These are phyloP conservation scores for Sebastes schlegelii DNA, from an alignment of 2,113 vertebrate genomes.

Conservation along the genomic window DNA sequence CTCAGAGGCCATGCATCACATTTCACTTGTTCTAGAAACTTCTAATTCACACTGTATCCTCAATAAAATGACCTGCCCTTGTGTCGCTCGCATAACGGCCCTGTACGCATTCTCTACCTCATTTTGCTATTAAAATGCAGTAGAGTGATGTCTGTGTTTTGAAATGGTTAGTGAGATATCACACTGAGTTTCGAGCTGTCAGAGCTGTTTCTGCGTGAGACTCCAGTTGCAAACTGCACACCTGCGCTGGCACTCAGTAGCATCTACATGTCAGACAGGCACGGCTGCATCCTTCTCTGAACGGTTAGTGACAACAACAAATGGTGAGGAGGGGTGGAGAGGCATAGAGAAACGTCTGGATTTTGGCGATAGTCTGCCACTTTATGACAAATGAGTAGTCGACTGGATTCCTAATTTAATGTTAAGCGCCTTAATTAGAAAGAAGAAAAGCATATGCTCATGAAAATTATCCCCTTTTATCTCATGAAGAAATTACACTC, in stretches of 20 bases:
- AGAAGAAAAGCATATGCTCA: constrained; percentile 53
- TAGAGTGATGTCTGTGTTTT: constrained; percentile 23
- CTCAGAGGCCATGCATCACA: constrained; percentile 26
- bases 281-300: constrained; percentile 35
- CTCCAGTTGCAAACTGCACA: constrained; percentile 53
- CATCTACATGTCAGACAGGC: constrained; percentile 54
- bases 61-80: not conserved
- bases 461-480: constrained; percentile 10
- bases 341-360: constrained; percentile 30
- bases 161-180: constrained; percentile 47
- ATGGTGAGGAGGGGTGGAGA: constrained; percentile 38
- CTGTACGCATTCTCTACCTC: not conserved
- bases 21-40: constrained; percentile 36
- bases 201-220: constrained; percentile 32
- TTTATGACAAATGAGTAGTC: constrained; percentile 47
- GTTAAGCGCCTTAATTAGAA: constrained; percentile 59
- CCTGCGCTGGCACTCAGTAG: constrained; percentile 48
- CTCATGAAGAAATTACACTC: constrained; percentile 19
- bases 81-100: not conserved
- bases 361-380: constrained; percentile 46
- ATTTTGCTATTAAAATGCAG: constrained; percentile 32
- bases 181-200: constrained; percentile 52
- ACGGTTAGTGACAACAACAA: constrained; percentile 57
- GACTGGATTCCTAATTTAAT: constrained; percentile 46
- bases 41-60: constrained; percentile 21